Conservation (phyloP, 2,888 invertebrate species). For the Lycophotia porphyrea region DNA sequence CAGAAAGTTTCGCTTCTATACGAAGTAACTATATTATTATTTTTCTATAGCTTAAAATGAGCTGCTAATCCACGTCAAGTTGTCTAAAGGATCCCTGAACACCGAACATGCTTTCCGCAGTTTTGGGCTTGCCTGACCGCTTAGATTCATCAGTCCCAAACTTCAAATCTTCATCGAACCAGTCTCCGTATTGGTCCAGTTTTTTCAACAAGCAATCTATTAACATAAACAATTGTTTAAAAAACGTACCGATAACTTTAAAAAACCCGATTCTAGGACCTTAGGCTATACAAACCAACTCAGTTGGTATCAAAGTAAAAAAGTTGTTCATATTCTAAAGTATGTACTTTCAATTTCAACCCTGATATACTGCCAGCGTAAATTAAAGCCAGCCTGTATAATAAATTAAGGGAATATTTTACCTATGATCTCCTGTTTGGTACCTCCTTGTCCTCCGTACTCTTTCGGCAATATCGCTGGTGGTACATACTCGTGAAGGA, state of each 20-base stretch:
- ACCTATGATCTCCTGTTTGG: conserved; percentile 54
- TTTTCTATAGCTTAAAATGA: neutral
- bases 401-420: neutral
- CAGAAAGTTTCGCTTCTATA: neutral
- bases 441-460: conserved; percentile 57
- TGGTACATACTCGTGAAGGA: conserved; percentile 42
- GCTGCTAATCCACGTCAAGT: conserved; percentile 74
- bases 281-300: neutral
- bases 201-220: conserved; percentile 59
- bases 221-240: neutral
- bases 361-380: neutral
- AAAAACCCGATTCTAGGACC: neutral
- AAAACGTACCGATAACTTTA: neutral
- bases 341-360: neutral
- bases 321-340: neutral
- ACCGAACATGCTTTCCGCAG: conserved; percentile 85
- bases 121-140: conserved; percentile 85
- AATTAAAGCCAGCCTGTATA: neutral
- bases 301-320: neutral
- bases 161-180: conserved; percentile 84
- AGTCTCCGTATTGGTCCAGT: conserved; percentile 78
- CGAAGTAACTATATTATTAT: neutral
- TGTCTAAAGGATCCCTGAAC: conserved; percentile 70
- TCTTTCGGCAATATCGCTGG: conserved; percentile 50
- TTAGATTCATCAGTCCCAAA: conserved; percentile 85